A percentile compares a stretch with the other conserved stretches of the same genome.
Evolutionary conservation across 2,797 vertebrate species (phyloP).

Genomic region (Salmo trutta): DNA sequence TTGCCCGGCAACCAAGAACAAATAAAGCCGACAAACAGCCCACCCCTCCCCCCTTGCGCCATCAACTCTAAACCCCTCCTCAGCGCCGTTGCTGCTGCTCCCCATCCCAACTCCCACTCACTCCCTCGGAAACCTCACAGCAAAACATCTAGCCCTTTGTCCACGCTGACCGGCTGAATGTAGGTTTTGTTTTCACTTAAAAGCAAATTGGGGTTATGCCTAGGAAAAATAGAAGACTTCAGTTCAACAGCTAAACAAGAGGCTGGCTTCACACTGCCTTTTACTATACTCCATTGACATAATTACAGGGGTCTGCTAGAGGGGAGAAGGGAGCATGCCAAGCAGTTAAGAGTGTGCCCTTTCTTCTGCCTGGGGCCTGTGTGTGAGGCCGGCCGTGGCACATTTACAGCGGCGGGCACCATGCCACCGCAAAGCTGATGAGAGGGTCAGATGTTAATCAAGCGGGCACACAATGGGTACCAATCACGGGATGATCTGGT

Average conservation of each 20-base stretch:
- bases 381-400: background rate
- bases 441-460: constrained; percentile 10
- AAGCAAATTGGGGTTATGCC: constrained; percentile 25
- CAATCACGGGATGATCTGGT: background rate
- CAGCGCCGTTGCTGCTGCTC: constrained; percentile 12
- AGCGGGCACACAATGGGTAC: background rate
- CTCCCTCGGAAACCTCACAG: constrained; percentile 18
- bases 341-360: constrained; percentile 2
- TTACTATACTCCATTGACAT: constrained; percentile 14
- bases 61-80: constrained; percentile 4
- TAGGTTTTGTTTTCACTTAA: constrained; percentile 39
- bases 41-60: constrained; percentile 27
- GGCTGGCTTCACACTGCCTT: background rate
- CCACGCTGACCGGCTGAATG: constrained; percentile 1
- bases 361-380: constrained; percentile 2
- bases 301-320: constrained; percentile 1
- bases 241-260: background rate
- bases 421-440: background rate
- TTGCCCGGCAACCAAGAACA: constrained; percentile 42
- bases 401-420: background rate
- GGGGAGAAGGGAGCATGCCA: constrained; percentile 2
- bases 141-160: constrained; percentile 29
- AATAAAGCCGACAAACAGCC: constrained; percentile 39
- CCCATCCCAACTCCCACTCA: background rate
- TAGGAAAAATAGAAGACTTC: background rate